These are phyloP conservation scores for Fistularia tabacaria DNA, from an alignment of 2,797 vertebrate species.

Conservation along the genomic window DNA sequence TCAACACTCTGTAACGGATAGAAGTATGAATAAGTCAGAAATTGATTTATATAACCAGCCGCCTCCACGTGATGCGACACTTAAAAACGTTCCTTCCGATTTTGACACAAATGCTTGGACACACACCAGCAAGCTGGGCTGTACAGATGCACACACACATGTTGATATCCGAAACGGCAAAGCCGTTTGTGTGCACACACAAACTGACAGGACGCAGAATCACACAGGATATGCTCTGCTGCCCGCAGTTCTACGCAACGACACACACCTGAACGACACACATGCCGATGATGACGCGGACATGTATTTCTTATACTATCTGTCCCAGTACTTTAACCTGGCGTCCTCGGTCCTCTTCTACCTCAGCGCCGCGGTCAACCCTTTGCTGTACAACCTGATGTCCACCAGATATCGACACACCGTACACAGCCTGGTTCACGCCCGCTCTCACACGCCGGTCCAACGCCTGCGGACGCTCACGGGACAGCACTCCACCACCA, in stretches of 20 bases:
- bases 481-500: conserved; percentile 40
- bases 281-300: conserved; percentile 13
- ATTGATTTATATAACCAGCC: too few relatives aligned
- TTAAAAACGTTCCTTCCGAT: too few relatives aligned
- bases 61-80: too few relatives aligned
- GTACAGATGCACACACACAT: not conserved
- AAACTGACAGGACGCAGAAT: not conserved
- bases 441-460: conserved; percentile 15
- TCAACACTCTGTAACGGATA: too few relatives aligned
- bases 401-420: conserved; percentile 73
- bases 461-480: conserved; percentile 26
- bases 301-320: conserved; percentile 59
- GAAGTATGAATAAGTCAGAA: too few relatives aligned
- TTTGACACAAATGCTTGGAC: too few relatives aligned
- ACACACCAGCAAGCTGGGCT: not conserved
- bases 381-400: conserved; percentile 78
- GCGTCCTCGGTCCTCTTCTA: conserved; percentile 79
- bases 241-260: not conserved
- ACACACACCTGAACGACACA: conserved; percentile 11
- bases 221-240: not conserved
- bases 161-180: not conserved
- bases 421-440: conserved; percentile 60
- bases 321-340: conserved; percentile 81
- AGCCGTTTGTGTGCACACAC: not conserved
- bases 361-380: conserved; percentile 79